Evolutionary conservation across 2,797 vertebrate genomes (phyloP).

Genomic region (Brachyalestes nurse): DNA sequence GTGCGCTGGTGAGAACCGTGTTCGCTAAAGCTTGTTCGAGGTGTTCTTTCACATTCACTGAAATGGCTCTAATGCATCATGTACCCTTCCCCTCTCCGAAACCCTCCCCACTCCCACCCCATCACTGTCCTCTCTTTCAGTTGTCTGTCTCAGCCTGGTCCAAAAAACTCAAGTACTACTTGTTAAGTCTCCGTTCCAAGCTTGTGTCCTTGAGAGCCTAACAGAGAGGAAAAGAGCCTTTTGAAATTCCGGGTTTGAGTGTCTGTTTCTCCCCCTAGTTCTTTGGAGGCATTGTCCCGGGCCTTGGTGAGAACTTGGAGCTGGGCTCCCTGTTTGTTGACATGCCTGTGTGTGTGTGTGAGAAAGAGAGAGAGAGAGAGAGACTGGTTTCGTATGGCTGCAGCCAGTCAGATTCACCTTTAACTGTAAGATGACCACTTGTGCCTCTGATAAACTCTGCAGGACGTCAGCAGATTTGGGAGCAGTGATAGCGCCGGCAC

Average conservation of each 20-base stretch:
- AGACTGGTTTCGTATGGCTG: conserved; percentile 15
- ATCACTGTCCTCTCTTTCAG: neutral
- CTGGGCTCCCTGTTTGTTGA: conserved; percentile 46
- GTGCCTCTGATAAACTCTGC: conserved; percentile 34
- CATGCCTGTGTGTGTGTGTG: conserved; percentile 10
- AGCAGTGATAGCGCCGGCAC: conserved; percentile 36
- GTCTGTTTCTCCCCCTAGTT: conserved; percentile 44
- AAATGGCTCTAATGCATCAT: conserved; percentile 36
- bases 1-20: conserved; percentile 26
- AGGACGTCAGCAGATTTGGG: conserved; percentile 42
- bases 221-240: conserved; percentile 44
- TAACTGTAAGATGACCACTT: conserved; percentile 48
- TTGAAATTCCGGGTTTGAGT: conserved; percentile 52
- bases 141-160: conserved; percentile 37
- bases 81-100: neutral
- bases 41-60: conserved; percentile 32
- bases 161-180: conserved; percentile 40
- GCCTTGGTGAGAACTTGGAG: conserved; percentile 48
- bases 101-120: neutral
- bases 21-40: conserved; percentile 31
- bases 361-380: neutral
- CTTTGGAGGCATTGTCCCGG: conserved; percentile 50
- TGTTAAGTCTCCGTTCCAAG: conserved; percentile 41
- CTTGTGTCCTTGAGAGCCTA: conserved; percentile 50
- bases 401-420: conserved; percentile 34